Evolutionary conservation across 2,888 invertebrate genomes (phyloP).

Genomic region (Protonemura montana): DNA sequence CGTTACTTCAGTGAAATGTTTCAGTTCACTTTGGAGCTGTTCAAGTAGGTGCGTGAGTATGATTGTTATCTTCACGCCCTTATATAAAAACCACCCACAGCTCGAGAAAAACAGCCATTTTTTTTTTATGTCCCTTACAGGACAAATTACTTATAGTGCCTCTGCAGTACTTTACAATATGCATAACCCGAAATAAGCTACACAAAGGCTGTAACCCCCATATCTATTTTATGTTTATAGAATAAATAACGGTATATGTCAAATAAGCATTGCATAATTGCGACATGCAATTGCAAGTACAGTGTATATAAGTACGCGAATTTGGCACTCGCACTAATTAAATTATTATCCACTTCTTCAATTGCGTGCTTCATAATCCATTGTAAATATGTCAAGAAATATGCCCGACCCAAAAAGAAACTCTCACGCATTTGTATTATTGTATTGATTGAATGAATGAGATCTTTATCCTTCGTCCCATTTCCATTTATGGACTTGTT

Average conservation of each 20-base stretch:
- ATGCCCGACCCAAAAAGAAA: not conserved
- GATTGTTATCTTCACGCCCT: not conserved
- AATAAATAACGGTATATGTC: not conserved
- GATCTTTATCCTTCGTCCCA: too few species aligned
- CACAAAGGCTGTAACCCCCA: not conserved
- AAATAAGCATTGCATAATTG: constrained; percentile 3
- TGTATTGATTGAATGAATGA: not conserved
- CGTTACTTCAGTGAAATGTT: not conserved
- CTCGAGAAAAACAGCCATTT: not conserved
- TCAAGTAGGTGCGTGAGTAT: not conserved
- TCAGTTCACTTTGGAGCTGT: not conserved
- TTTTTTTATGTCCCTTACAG: not conserved
- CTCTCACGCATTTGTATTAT: not conserved
- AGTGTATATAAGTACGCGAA: not conserved
- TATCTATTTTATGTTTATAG: not conserved
- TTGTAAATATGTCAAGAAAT: not conserved
- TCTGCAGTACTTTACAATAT: not conserved
- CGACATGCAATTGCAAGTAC: constrained; percentile 12
- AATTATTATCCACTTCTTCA: not conserved
- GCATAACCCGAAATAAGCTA: not conserved
- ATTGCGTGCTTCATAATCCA: not conserved
- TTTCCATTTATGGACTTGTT: not conserved
- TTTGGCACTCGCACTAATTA: not conserved
- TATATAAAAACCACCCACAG: not conserved
- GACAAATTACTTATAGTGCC: not conserved